Percentiles rank a stretch among this genome's conserved stretches.
Evolutionary conservation across 2,888 invertebrate species (phyloP).

Genomic region (Congeria kusceri): DNA sequence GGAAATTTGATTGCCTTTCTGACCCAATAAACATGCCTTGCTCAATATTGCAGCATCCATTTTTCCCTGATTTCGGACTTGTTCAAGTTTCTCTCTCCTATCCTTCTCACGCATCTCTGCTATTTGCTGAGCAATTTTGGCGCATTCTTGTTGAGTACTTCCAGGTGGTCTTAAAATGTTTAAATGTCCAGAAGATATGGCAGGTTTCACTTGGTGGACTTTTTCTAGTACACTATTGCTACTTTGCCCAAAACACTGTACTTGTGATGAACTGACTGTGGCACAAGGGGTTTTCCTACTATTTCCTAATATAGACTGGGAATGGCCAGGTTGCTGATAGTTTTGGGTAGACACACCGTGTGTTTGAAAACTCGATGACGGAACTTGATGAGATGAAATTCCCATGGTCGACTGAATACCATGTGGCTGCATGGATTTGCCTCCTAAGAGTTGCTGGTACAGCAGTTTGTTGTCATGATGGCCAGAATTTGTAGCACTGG

Average conservation of each 20-base stretch:
- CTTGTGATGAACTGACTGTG: neutral
- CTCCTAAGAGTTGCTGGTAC: neutral
- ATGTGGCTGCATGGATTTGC: constrained; percentile 23
- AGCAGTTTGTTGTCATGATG: neutral
- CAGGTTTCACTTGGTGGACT: neutral
- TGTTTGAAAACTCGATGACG: constrained; percentile 21
- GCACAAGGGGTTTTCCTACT: neutral
- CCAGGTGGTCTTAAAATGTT: constrained; percentile 48
- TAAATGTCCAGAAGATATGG: constrained; percentile 4
- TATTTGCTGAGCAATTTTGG: constrained; percentile 63
- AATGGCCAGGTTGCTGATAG: neutral
- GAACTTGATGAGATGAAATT: constrained; percentile 5
- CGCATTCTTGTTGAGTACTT: constrained; percentile 59
- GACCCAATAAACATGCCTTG: constrained; percentile 7
- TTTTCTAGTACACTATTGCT: neutral
- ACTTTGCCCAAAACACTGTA: neutral
- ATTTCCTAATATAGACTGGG: neutral
- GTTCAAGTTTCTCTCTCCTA: constrained; percentile 40
- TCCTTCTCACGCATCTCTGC: constrained; percentile 61
- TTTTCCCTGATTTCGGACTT: constrained; percentile 27
- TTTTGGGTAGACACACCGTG: constrained; percentile 1
- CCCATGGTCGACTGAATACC: constrained; percentile 22
- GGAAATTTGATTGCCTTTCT: constrained; percentile 42
- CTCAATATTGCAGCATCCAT: constrained; percentile 41
- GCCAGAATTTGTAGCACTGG: too few relatives aligned